Percentiles rank a stretch among this genome's conserved stretches.
Evolutionary conservation across 2,113 vertebrate genomes (phyloP).

Genomic region (Asarcornis scutulata): DNA sequence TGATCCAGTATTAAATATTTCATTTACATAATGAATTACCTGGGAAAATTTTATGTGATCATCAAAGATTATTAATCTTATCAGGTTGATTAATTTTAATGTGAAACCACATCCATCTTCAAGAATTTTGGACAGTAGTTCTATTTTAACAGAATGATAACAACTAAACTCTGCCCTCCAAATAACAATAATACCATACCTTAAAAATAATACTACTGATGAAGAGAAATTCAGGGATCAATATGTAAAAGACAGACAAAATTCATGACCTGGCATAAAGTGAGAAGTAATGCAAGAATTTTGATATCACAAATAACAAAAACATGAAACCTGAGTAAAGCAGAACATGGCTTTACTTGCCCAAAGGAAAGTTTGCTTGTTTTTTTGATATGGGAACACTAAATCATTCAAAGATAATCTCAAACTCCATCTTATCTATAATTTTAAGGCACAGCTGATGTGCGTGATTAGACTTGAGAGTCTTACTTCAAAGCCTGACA

Average conservation of each 20-base stretch:
- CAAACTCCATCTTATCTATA: not conserved
- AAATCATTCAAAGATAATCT: not conserved
- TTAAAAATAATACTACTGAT: not conserved
- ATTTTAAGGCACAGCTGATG: not conserved
- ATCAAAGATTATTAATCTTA: slow-evolving; percentile 3
- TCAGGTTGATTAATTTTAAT: not conserved
- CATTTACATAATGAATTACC: not conserved
- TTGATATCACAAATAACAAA: not conserved
- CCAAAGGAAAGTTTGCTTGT: not conserved
- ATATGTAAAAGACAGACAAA: not conserved
- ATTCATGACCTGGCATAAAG: not conserved
- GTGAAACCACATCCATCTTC: not conserved
- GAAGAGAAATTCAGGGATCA: not conserved
- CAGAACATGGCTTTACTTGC: not conserved
- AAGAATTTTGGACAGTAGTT: not conserved
- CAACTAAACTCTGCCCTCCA: not conserved
- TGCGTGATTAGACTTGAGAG: not conserved
- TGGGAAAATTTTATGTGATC: not conserved
- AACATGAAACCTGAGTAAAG: not conserved
- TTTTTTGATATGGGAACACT: not conserved
- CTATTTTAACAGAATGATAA: not conserved
- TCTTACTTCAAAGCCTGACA: not conserved
- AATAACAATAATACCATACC: not conserved
- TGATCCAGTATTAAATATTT: slow-evolving; percentile 4
- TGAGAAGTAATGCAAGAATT: not conserved